Percentiles rank a stretch among this genome's conserved stretches.
These are phyloP conservation scores for Lordiphosa collinella DNA, from an alignment of 1,140 invertebrate species.

Conservation along the genomic window DNA sequence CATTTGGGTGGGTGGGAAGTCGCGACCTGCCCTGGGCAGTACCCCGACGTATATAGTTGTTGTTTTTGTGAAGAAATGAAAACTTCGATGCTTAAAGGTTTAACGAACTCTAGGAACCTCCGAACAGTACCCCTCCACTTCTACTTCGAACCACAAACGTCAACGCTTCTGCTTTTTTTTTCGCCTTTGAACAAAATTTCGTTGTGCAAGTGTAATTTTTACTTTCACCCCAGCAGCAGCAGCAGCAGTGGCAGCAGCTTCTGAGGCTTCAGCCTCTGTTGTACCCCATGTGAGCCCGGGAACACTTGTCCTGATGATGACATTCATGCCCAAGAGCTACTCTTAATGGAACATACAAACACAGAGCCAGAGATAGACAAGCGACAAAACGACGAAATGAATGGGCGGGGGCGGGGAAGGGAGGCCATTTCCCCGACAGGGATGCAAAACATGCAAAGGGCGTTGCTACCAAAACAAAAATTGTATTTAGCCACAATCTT, in stretches of 20 bases:
- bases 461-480: neutral
- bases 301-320: constrained; percentile 69
- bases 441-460: neutral
- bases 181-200: constrained; percentile 46
- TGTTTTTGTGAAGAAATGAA: constrained; percentile 55
- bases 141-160: constrained; percentile 51
- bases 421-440: neutral
- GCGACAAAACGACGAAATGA: constrained; percentile 13
- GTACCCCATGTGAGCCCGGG: constrained; percentile 46
- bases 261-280: constrained; percentile 7
- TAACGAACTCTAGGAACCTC: constrained; percentile 55
- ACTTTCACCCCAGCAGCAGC: constrained; percentile 52
- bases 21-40: constrained; percentile 25
- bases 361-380: constrained; percentile 26
- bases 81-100: constrained; percentile 74
- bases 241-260: neutral
- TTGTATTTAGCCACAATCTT: neutral
- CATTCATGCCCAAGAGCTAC: constrained; percentile 73
- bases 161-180: constrained; percentile 35
- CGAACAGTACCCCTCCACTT: neutral
- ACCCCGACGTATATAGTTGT: constrained; percentile 3
- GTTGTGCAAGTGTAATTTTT: constrained; percentile 57
- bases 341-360: constrained; percentile 51
- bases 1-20: constrained; percentile 18
- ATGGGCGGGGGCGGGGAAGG: neutral